Percentiles rank a stretch among this genome's conserved stretches.
These are phyloP conservation scores for Bovichtus diacanthus DNA, from an alignment of 2,797 vertebrate genomes.

Conservation along the genomic window DNA sequence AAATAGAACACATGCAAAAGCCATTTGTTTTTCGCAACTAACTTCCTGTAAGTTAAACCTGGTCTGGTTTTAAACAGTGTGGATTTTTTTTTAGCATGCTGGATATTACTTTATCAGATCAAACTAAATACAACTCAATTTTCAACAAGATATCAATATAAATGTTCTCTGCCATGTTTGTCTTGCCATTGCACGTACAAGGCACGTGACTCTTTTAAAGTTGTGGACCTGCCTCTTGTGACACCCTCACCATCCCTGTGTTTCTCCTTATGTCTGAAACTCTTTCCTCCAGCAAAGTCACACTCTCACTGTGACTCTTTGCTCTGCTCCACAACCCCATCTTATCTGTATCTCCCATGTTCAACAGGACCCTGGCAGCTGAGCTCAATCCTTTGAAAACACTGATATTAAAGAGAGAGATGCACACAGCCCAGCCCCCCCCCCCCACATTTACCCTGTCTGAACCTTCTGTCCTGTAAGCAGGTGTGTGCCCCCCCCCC, in stretches of 20 bases:
- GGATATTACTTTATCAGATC: neutral
- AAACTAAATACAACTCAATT: neutral
- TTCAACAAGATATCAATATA: neutral
- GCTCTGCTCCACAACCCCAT: constrained; percentile 52
- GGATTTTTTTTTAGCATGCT: neutral
- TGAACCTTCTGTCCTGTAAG: constrained; percentile 63
- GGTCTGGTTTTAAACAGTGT: neutral
- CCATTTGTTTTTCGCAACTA: neutral
- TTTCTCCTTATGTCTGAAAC: constrained; percentile 49
- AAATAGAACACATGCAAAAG: too few species aligned
- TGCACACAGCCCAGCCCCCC: constrained; percentile 42
- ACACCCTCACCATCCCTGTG: constrained; percentile 36
- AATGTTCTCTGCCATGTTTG: neutral
- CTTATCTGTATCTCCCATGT: constrained; percentile 66
- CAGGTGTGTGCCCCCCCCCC: constrained; percentile 25
- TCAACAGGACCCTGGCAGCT: constrained; percentile 61
- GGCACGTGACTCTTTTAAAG: neutral
- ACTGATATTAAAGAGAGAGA: constrained; percentile 64
- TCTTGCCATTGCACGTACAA: neutral
- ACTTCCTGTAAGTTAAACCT: neutral
- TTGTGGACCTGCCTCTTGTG: neutral
- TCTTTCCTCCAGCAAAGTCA: constrained; percentile 62
- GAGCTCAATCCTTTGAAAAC: constrained; percentile 69
- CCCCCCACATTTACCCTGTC: constrained; percentile 44
- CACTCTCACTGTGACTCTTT: constrained; percentile 47